Evolutionary conservation across 2,888 invertebrate species (phyloP).

Genomic region (Ephialtes manifestator): DNA sequence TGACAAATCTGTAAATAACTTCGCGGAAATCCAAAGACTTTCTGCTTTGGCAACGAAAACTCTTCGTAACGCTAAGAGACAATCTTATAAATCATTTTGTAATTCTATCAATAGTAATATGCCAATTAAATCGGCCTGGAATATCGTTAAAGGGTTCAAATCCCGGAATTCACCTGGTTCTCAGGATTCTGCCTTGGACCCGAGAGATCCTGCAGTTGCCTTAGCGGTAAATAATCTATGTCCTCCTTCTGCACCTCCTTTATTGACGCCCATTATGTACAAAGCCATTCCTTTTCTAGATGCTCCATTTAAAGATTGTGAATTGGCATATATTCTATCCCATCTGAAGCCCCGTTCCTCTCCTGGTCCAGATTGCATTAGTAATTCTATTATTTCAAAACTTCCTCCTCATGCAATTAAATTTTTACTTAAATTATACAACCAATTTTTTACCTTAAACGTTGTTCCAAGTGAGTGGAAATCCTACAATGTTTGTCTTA

Average conservation of each 20-base stretch:
- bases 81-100: not conserved
- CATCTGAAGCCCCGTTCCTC: not conserved
- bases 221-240: not conserved
- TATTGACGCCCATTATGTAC: not conserved
- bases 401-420: not conserved
- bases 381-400: conserved; percentile 29
- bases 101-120: not conserved
- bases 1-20: not conserved
- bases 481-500: not conserved
- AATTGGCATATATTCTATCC: not conserved
- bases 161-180: not conserved
- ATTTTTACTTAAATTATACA: not conserved
- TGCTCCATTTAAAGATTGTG: not conserved
- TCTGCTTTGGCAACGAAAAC: not conserved
- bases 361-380: not conserved
- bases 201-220: not conserved
- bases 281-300: not conserved
- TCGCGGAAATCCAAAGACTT: not conserved
- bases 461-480: not conserved
- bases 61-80: not conserved
- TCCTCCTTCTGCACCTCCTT: not conserved
- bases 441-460: not conserved
- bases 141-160: not conserved
- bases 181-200: not conserved
- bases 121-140: not conserved